Conservation (phyloP, 1,140 invertebrate genomes). For the Trichomalopsis sarcophagae region DNA sequence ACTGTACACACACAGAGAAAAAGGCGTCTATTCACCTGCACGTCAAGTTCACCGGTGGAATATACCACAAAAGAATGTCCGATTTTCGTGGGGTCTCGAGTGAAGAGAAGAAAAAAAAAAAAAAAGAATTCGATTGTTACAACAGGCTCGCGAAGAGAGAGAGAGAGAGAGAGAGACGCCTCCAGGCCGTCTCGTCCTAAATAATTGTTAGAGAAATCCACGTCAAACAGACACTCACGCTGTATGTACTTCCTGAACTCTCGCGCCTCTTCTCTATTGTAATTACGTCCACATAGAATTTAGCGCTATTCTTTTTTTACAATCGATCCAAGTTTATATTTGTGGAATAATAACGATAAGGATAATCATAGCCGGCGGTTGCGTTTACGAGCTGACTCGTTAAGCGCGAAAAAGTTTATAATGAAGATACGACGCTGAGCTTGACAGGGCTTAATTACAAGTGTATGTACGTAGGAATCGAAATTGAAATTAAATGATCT, state of each 20-base stretch:
- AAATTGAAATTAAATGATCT: slow-evolving; percentile 5
- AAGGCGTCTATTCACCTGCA: slow-evolving; percentile 29
- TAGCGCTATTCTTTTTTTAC: not conserved
- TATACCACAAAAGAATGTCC: slow-evolving; percentile 3
- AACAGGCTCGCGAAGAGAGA: not conserved
- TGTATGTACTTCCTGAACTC: not conserved
- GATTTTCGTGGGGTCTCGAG: slow-evolving; percentile 4
- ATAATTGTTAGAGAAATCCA: slow-evolving; percentile 46
- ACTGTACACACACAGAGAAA: not conserved
- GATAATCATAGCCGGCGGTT: not conserved
- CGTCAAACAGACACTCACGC: slow-evolving; percentile 16
- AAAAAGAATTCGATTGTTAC: slow-evolving; percentile 23
- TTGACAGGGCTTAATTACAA: not conserved
- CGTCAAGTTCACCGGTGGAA: slow-evolving; percentile 23
- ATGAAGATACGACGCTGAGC: not conserved
- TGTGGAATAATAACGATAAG: not conserved
- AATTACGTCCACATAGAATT: slow-evolving; percentile 3
- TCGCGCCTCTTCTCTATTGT: not conserved
- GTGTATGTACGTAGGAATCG: not conserved
- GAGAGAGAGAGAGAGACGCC: not conserved
- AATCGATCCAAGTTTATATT: not conserved
- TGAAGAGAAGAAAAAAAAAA: slow-evolving; percentile 13
- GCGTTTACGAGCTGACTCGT: too few species aligned
- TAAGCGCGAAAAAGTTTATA: not conserved
- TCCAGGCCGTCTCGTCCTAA: slow-evolving; percentile 37